A percentile compares a stretch with the other conserved stretches of the same genome.
These are phyloP conservation scores for Erpetoichthys calabaricus DNA, from an alignment of 2,797 vertebrate species.

Conservation along the genomic window DNA sequence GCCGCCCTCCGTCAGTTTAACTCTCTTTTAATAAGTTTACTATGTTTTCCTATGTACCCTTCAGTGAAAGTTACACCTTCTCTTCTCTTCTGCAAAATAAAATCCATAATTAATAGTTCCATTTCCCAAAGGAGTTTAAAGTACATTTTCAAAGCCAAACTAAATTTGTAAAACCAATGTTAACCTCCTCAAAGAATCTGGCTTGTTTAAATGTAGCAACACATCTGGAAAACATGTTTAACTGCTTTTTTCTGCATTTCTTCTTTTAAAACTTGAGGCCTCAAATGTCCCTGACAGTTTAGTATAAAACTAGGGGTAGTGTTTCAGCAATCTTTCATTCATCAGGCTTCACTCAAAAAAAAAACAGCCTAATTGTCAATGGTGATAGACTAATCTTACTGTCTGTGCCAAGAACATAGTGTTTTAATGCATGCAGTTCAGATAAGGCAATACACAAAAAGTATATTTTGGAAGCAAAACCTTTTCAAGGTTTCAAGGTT, in stretches of 20 bases:
- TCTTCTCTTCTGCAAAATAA: not conserved
- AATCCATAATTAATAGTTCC: not conserved
- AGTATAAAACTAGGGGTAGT: constrained; percentile 28
- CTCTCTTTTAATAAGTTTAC: too few relatives aligned
- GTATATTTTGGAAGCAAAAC: constrained; percentile 11
- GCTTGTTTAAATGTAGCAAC: constrained; percentile 25
- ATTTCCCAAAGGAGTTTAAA: not conserved
- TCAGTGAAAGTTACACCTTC: too few relatives aligned
- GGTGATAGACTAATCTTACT: constrained; percentile 15
- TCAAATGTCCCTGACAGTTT: constrained; percentile 28
- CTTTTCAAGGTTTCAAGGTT: not conserved
- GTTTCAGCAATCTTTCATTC: constrained; percentile 28
- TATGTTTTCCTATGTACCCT: too few relatives aligned
- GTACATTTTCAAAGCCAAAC: constrained; percentile 29
- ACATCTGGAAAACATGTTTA: constrained; percentile 53
- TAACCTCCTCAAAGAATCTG: constrained; percentile 51
- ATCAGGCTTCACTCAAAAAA: constrained; percentile 21
- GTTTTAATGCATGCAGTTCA: constrained; percentile 17
- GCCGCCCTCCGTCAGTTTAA: too few relatives aligned
- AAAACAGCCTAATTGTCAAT: constrained; percentile 20
- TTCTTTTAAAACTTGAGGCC: constrained; percentile 22
- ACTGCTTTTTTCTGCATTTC: constrained; percentile 19
- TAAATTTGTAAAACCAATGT: constrained; percentile 36
- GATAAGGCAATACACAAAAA: constrained; percentile 19
- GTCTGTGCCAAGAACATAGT: constrained; percentile 10